Evolutionary conservation across 64 coral and sea anemone genomes (phyloP).

Genomic region (Montipora foliosa): DNA sequence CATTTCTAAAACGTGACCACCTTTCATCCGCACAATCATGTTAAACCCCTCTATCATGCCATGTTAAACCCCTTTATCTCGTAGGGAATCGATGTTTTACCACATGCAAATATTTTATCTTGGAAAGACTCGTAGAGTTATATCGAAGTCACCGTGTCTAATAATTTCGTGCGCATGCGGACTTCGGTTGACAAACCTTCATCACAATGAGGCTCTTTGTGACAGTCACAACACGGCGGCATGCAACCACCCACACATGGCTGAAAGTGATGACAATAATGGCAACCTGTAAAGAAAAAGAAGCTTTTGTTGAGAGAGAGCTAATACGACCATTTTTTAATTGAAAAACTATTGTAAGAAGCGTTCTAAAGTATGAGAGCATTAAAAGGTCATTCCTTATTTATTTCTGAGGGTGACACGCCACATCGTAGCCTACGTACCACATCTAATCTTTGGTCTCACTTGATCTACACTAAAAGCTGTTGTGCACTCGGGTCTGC

Average conservation of each 20-base stretch:
- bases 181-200: conserved; percentile 36
- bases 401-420: no score
- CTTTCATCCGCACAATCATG: no score
- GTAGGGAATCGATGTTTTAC: no score
- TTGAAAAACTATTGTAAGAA: no score
- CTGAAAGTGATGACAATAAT: conserved; percentile 20
- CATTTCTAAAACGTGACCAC: no score
- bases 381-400: no score
- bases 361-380: no score
- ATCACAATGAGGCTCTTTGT: conserved; percentile 3
- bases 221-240: conserved; percentile 21
- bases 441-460: neutral
- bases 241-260: conserved; percentile 43
- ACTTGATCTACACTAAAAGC: neutral
- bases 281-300: conserved; percentile 34
- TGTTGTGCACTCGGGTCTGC: conserved; percentile 3
- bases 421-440: neutral
- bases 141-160: neutral
- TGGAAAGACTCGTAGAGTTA: neutral
- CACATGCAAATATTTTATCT: no score
- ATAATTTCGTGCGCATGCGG: neutral
- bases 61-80: no score
- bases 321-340: no score
- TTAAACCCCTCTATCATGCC: no score
- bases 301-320: neutral